Base-by-base conservation (phyloP, 2,797 vertebrate species). In the Anguilla obscura region DNA sequence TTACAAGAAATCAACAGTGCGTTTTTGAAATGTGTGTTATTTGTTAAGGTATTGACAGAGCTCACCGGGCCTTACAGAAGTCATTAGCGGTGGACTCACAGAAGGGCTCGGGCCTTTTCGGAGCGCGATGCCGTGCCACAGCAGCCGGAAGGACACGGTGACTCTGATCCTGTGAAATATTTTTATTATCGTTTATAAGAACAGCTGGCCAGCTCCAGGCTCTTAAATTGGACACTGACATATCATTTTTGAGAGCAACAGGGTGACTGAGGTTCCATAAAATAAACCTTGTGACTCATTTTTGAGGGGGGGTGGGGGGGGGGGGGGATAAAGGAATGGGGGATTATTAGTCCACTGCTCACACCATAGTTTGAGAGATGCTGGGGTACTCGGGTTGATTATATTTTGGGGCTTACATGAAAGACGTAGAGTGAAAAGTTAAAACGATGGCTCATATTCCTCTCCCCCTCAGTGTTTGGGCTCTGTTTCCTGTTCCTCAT, bases 171-270 rank as follows among this genome's bases (percentile, higher is more conserved):
- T 74, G 69, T 74, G 30, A 36, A 33, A 74, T 74, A 74, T 14
- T 14, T 33, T 74, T 74, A 36, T 36, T 74, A 74, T 74, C 69
- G 14, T 74, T 74, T 74, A 36, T 36, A 9, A 30, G 69, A 74
- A 18, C 69, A 74, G 69, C 69, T 74, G 69, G 69, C 69, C 30
- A 74, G 69, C 69, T 74, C 30, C 27, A 16, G 69, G 69, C 69
- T 36, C 27, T 14, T 30, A 74, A 74, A 74, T 74, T 3, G 30
- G 69, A 74, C 30, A 74, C 30, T 74, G 69, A 36, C 27, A 16
- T 74, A 74, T 30, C 8, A 74, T 74, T 74, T 74, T 74, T 33
- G 16, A 74, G 27, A 74, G 27, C 9, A 30, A 12, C 27, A 3
- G 27, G 12, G 69, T 33, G 69, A 74, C 30, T 74, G 1, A 10